A percentile compares a stretch with the other conserved stretches of the same genome.
These are phyloP conservation scores for Karalla daura DNA, from an alignment of 2,797 vertebrate genomes.

Conservation along the genomic window DNA sequence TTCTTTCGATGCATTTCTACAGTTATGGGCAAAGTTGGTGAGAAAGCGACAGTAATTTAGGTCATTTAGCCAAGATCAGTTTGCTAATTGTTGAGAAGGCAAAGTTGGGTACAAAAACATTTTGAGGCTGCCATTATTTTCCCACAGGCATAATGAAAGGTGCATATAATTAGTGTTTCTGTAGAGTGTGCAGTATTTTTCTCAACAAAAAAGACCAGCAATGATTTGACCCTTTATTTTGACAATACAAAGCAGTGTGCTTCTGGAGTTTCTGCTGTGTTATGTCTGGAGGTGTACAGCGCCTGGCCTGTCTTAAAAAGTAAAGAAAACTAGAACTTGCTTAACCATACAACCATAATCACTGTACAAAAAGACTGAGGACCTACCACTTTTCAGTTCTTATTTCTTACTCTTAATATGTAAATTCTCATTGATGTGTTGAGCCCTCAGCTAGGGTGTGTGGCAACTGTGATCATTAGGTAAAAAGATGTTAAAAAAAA, in stretches of 20 bases:
- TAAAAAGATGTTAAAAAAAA: too few species aligned
- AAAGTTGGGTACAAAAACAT: neutral
- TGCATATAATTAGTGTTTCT: neutral
- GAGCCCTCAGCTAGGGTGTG: too few species aligned
- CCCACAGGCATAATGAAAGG: neutral
- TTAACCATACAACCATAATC: too few species aligned
- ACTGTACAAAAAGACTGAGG: too few species aligned
- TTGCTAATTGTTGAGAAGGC: slow-evolving; percentile 14
- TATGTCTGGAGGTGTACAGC: neutral
- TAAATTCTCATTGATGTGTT: too few species aligned
- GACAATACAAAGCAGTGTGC: neutral
- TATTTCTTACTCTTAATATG: too few species aligned
- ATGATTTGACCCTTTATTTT: neutral
- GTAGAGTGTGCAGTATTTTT: neutral
- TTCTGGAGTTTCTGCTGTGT: neutral
- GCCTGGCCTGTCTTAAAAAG: neutral
- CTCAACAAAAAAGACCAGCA: neutral
- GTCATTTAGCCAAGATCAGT: slow-evolving; percentile 17
- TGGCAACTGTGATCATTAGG: too few species aligned
- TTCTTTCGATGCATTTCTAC: slow-evolving; percentile 18
- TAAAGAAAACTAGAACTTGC: too few species aligned
- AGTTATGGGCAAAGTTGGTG: slow-evolving; percentile 7
- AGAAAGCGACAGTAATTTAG: slow-evolving; percentile 12
- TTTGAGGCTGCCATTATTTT: neutral
- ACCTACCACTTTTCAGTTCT: too few species aligned